phyloP scores from a whole-genome alignment of 2,113 vertebrate genomes.

The Cephalopholis sonnerati region DNA sequence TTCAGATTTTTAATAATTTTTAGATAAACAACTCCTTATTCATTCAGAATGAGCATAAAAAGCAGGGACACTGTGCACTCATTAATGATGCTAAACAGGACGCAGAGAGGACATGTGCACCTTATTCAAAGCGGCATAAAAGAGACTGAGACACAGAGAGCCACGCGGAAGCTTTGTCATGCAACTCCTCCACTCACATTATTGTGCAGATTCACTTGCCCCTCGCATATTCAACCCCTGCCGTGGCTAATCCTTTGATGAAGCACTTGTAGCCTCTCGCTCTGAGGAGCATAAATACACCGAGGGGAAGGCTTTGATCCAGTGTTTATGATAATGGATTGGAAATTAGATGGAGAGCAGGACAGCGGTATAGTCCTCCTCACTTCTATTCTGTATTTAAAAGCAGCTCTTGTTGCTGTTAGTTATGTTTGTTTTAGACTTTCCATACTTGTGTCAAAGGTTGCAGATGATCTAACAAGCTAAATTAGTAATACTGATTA shows the following conservation, averaged over 20 bases:
- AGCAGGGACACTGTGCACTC: background rate
- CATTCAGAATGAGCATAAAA: background rate
- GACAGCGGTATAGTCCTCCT: background rate
- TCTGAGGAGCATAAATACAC: conserved; percentile 54
- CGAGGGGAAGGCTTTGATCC: conserved; percentile 73
- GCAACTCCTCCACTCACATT: conserved; percentile 65
- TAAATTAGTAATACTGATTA: background rate
- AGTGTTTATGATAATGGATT: conserved; percentile 62
- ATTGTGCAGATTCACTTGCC: conserved; percentile 82
- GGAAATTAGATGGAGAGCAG: conserved; percentile 32
- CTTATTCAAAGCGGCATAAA: conserved; percentile 52
- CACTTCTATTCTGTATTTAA: conserved; percentile 2
- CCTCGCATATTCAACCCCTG: conserved; percentile 56
- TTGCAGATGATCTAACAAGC: background rate
- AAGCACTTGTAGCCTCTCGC: conserved; percentile 56
- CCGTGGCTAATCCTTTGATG: conserved; percentile 78
- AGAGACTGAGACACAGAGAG: conserved; percentile 39
- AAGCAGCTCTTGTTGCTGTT: background rate
- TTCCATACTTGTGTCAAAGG: background rate
- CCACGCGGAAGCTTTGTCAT: conserved; percentile 61
- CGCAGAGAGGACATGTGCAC: background rate
- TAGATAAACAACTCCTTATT: conserved; percentile 1
- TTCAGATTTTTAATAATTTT: background rate
- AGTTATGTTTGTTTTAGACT: background rate
- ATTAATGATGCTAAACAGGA: conserved; percentile 51